Base-by-base conservation (phyloP, 2,888 invertebrate genomes). In the Apodemia zela region DNA sequence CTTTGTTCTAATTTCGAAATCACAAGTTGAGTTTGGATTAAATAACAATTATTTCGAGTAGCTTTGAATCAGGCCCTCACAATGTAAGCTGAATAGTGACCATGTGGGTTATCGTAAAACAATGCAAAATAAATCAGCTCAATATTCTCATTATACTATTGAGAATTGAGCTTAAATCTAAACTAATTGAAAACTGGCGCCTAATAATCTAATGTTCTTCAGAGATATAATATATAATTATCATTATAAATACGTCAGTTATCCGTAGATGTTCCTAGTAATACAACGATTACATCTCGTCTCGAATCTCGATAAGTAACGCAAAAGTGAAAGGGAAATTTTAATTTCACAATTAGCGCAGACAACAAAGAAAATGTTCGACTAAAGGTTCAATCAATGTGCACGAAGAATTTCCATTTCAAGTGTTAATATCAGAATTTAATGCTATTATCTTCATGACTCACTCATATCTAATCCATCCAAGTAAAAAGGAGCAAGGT, bases 391-490 rank as follows among this genome's bases (percentile, higher is more conserved):
- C 15, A 38, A 25, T 17, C 18, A 60, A 47, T 18, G 38, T 47
- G 35, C 38, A 59, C 38, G 35, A 38, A 59, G n/a, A 35, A 29
- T 60, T 42, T 45, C 42, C 60, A 42, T 60, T 60, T 45, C 13
- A 8, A 42, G 11, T 45, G 60, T 63, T 64, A 62, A 35, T 38
- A 61, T 35, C 42, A 15, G 15, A 54, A 54, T 54, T 15, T 25
- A 25, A 54, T 54, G 54, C 54, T 25, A 54, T 54, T 38, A 47
- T 13, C 7, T 58, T 58, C 42, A 38, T 61, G 63, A 57, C 61
- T 65, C 67, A 62, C 63, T 68, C 62, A 64, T 65, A 65, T 67
- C 64, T 65, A 57, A 61, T 58, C 57, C 63, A 60, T 68, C 64
- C 69, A 29, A 62, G 62, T 25, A 65, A 63, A 62, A 64, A 60